phyloP scores from a whole-genome alignment of 92 coral and sea anemone species.

The Ricordea florida region DNA sequence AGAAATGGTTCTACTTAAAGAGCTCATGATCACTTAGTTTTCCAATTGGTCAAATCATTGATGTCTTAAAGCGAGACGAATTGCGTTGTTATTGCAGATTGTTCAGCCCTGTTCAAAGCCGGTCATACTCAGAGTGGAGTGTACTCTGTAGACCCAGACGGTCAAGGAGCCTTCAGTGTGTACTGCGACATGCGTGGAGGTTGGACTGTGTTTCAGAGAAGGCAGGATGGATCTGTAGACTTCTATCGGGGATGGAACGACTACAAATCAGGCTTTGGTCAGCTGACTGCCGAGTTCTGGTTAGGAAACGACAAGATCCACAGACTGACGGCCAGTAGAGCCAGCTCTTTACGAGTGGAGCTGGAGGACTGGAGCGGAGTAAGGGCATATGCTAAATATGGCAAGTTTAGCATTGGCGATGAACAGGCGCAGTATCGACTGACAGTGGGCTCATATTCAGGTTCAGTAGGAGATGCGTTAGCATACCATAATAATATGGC shows the following conservation, averaged over 20 bases:
- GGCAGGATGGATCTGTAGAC: constrained; percentile 62
- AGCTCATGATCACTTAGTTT: too few relatives aligned
- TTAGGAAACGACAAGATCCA: constrained; percentile 62
- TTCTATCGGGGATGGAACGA: constrained; percentile 52
- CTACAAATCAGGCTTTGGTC: constrained; percentile 61
- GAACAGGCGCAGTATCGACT: constrained; percentile 60
- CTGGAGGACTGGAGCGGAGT: constrained; percentile 57
- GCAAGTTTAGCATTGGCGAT: constrained; percentile 42
- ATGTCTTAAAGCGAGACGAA: too few relatives aligned
- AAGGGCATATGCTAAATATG: constrained; percentile 54
- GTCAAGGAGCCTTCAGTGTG: too few relatives aligned
- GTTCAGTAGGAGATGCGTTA: too few relatives aligned
- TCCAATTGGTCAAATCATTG: too few relatives aligned
- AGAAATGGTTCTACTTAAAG: too few relatives aligned
- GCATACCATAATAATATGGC: too few relatives aligned
- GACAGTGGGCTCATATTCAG: constrained; percentile 57
- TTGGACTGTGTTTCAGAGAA: constrained; percentile 69
- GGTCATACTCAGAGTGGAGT: too few relatives aligned
- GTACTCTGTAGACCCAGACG: too few relatives aligned
- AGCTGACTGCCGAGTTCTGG: constrained; percentile 54
- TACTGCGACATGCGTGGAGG: too few relatives aligned
- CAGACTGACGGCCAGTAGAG: constrained; percentile 44
- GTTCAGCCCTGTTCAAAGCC: too few relatives aligned
- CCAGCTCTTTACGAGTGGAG: constrained; percentile 36
- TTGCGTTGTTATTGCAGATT: too few relatives aligned